Conservation (phyloP, 1,140 invertebrate genomes). For the Eupristina koningsbergeri region DNA sequence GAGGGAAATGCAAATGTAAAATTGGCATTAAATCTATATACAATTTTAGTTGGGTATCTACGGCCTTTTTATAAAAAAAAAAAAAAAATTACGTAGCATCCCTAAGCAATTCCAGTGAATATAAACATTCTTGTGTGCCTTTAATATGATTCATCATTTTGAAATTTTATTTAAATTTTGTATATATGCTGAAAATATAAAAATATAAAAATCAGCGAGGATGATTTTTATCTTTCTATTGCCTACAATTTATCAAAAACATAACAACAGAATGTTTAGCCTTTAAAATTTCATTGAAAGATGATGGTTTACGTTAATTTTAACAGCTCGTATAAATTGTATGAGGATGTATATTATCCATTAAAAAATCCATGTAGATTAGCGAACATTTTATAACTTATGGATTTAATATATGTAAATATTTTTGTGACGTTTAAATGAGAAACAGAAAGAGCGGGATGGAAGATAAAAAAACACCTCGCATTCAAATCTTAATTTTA, state of each 20-base stretch:
- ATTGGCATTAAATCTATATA: background rate
- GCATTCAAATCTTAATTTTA: slow-evolving; percentile 36
- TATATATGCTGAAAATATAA: background rate
- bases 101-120: background rate
- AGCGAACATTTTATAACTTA: slow-evolving; percentile 20
- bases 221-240: slow-evolving; percentile 3
- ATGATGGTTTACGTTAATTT: slow-evolving; percentile 15
- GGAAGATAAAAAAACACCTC: background rate
- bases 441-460: background rate
- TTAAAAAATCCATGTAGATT: slow-evolving; percentile 24
- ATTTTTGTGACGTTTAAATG: no score
- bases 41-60: background rate
- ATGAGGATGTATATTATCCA: slow-evolving; percentile 18
- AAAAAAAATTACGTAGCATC: background rate
- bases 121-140: background rate
- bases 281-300: slow-evolving; percentile 27
- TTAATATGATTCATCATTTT: background rate
- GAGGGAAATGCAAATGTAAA: slow-evolving; percentile 5
- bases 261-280: background rate
- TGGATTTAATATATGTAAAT: slow-evolving; percentile 29
- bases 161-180: slow-evolving; percentile 6
- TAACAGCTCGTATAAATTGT: slow-evolving; percentile 38
- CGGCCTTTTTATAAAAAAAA: background rate
- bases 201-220: no score
- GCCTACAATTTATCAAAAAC: background rate